phyloP scores from a whole-genome alignment of 1,140 invertebrate species.

The Cecropterus lyciades region DNA sequence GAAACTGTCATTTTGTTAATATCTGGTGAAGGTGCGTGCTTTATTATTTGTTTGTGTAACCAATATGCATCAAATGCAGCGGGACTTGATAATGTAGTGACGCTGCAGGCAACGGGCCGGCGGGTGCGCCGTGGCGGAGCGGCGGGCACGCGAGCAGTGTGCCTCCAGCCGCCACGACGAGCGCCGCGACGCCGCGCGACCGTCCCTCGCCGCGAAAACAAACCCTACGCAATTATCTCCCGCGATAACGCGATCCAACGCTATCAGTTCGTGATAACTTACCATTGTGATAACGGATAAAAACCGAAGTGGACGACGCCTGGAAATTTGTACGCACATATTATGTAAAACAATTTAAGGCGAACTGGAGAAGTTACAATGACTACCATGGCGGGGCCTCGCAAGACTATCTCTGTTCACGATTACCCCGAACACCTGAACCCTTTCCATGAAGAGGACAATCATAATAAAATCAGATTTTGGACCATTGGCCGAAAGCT shows the following conservation, averaged over 20 bases:
- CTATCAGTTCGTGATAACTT: slow-evolving; percentile 77
- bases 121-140: slow-evolving; percentile 18
- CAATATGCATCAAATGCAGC: slow-evolving; percentile 33
- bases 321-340: slow-evolving; percentile 56
- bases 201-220: slow-evolving; percentile 62
- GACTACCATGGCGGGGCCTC: slow-evolving; percentile 65
- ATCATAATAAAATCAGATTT: slow-evolving; percentile 85
- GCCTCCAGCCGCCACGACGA: slow-evolving; percentile 60
- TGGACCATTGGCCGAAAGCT: slow-evolving; percentile 80
- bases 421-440: slow-evolving; percentile 90
- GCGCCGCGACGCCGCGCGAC: slow-evolving; percentile 57
- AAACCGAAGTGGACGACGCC: slow-evolving; percentile 69
- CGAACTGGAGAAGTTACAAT: slow-evolving; percentile 51
- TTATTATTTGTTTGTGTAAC: slow-evolving; percentile 27
- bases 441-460: slow-evolving; percentile 88
- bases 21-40: slow-evolving; percentile 16
- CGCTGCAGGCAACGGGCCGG: slow-evolving; percentile 27
- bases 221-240: slow-evolving; percentile 72
- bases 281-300: slow-evolving; percentile 79
- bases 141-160: slow-evolving; percentile 48
- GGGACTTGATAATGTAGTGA: slow-evolving; percentile 41
- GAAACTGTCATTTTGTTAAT: slow-evolving; percentile 28
- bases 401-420: slow-evolving; percentile 84
- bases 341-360: slow-evolving; percentile 76
- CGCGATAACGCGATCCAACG: slow-evolving; percentile 72